phyloP scores from a whole-genome alignment of 2,113 vertebrate genomes.

The Misgurnus anguillicaudatus region DNA sequence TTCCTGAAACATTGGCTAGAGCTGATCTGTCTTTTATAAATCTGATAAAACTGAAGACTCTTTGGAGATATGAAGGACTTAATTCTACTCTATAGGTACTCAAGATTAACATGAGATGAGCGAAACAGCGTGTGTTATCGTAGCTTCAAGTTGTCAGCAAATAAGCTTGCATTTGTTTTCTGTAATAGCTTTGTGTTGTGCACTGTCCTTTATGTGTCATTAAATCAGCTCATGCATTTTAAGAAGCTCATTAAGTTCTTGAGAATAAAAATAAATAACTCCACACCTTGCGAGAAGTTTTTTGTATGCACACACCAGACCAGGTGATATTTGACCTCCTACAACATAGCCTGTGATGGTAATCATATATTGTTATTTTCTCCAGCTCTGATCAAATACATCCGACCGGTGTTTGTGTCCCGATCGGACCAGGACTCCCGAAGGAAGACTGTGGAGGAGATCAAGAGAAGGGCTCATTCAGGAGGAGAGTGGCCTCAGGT shows the following conservation, averaged over 20 bases:
- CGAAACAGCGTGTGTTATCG: too few relatives aligned
- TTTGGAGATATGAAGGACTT: too few relatives aligned
- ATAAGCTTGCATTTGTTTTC: not conserved
- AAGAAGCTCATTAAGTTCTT: not conserved
- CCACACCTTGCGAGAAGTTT: not conserved
- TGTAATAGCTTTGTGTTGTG: not conserved
- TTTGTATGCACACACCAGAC: not conserved
- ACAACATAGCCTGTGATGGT: not conserved
- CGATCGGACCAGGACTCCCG: slow-evolving; percentile 94
- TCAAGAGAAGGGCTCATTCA: slow-evolving; percentile 87
- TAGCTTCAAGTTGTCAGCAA: too few relatives aligned
- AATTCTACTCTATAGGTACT: too few relatives aligned
- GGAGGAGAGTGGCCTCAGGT: slow-evolving; percentile 95
- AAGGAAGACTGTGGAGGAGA: slow-evolving; percentile 94
- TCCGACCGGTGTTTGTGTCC: slow-evolving; percentile 94
- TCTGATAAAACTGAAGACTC: too few relatives aligned
- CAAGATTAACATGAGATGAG: too few relatives aligned
- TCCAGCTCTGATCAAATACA: slow-evolving; percentile 92
- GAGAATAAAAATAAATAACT: not conserved
- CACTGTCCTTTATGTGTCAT: not conserved
- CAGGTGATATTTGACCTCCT: not conserved
- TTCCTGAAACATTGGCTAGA: too few relatives aligned
- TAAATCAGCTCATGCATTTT: not conserved
- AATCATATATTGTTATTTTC: not conserved
- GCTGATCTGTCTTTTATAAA: too few relatives aligned